Base-by-base conservation (phyloP, 2,888 invertebrate genomes). In the Brachyptera putata region DNA sequence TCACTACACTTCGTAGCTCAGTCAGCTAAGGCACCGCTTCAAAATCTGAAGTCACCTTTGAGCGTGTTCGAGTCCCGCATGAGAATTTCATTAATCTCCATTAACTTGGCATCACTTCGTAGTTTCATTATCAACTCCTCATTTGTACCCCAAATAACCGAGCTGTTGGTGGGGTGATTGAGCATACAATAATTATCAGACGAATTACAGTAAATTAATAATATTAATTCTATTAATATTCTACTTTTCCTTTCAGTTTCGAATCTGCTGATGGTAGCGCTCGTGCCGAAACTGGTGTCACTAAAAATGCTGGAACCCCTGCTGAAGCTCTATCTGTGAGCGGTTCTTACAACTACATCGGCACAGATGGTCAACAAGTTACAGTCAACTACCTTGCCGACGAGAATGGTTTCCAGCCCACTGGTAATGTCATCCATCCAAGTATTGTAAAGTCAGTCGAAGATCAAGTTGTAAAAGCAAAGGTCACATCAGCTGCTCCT, bases 221-320 rank as follows among this genome's bases (percentile, higher is more conserved):
- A 11, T 11, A 30, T 11, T 30, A 7, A 11, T 7, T 11, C 30
- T 30, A 7, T 30, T 30, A 30, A 7, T 11, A 30, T 30, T 39
- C n/a, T 39, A 41, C 5, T 41, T 26, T 21, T 61, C 18, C 24
- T 55, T 66, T 3, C 63, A 72, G 72, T 37, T 72, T 70, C 65
- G 66, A 68, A 56, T 66, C 68, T n/a, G 71, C 67, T 9, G 72
- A 72, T 56, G 72, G 72, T 25, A 70, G 69, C 41, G 60, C 66
- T 9, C 64, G 69, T 13, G 65, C 68, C 30, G 70, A 70, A 48
- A 56, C 56, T 1, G 69, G 69, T 13, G 67, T 64, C 4, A 57
- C 68, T 16, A 64, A 66, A 41, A 68, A 66, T 61, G 64, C 67
- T 7, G 70, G 69, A 3, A 68, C 69, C 13, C 66, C 66, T 25